Evolutionary conservation across 2,113 vertebrate genomes (phyloP), one percentile per base, ranked within the genome.

Genomic region (Campylorhamphus procurvoides): DNA sequence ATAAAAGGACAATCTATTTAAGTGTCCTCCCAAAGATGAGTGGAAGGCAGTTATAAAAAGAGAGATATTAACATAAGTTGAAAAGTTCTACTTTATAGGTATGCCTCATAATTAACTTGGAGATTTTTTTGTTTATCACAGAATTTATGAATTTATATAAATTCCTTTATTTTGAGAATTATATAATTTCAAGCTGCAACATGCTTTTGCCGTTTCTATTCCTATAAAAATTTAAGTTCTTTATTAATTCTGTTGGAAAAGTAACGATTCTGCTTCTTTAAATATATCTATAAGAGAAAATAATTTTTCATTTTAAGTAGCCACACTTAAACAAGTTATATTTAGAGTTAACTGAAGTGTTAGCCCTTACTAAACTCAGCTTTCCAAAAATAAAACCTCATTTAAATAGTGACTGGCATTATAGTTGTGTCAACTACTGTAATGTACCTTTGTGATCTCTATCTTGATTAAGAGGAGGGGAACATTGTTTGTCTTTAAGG

Each of bases 381-480:
- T 58, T 74, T 69, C 6, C 40, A 64, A 89, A 68, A 56, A 16
- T 2, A 72, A 77, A 46, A 37, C 12, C 24, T 3, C 37, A 20
- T 5, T 14, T 10, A 64, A 81, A 60, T 18, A 82, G 4, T 35
- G 18, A 67, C 8, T 33, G 6, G 7, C 24, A 37, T 46, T 37
- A 39, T 10, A 52, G 10, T 27, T 28, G 16, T 5, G 6, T 23
- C 59, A 52, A 14, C 18, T 10, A 4, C 7, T 25, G 14, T 42
- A 22, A 67, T 35, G 25, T 59, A 64, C 10, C 35, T 87, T 40
- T 63, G 23, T 35, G 16, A 44, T 14, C 9, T 46, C 3, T 11
- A 20, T 24, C 12, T 66, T 71, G 37, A 46, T 1, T 17, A 6
- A 3, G 5, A 8, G 4, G 4, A 50, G 12, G 7, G 7, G 1